Base-by-base conservation (phyloP, 2,888 invertebrate species). In the Ariolimax columbianus region DNA sequence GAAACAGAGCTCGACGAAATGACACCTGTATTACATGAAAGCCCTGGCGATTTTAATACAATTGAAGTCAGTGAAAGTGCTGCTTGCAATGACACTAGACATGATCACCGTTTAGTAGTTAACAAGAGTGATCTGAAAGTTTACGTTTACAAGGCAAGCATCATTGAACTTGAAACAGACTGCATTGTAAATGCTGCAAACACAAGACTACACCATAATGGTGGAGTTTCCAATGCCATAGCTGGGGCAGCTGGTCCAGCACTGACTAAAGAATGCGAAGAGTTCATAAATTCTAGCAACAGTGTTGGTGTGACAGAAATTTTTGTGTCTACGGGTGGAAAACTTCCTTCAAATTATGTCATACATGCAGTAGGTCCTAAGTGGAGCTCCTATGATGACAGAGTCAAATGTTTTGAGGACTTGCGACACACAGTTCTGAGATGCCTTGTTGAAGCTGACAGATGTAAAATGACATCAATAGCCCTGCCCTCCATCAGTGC, bases 111-210 rank as follows among this genome's bases (percentile, higher is more conserved):
- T n/a, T n/a, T 70, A 23, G 40, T 70, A 7, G 40, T 19, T 38
- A 26, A 70, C 23, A 9, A 26, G 26, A 43, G 81, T 38, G 73
- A 82, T 0, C 63, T 82, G 17, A 78, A 43, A 38, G 70, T 85
- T 30, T 33, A 38, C 3, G 66, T 87, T 40, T 51, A 81, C 47
- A 83, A 86, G 38, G 81, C 83, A 63, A 77, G 84, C 70, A 87
- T 87, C 59, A 87, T 86, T 26, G 66, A 85, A 72, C 83, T 83
- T 40, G 9, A 77, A 9, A 86, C 84, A 30, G 87, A 84, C 23
- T 83, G 77, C 36, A 87, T 87, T 55, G 87, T 87, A 38, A 87
- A 87, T 72, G 85, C 87, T 38, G 86, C 85, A n/a, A 84, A 87
- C 59, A 33, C 51, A 11, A 1, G 30, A 7, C 70, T 87, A 4